A percentile compares a stretch with the other conserved stretches of the same genome.
phyloP scores from a whole-genome alignment of 1,140 invertebrate species.

The Magallana ariakensis region DNA sequence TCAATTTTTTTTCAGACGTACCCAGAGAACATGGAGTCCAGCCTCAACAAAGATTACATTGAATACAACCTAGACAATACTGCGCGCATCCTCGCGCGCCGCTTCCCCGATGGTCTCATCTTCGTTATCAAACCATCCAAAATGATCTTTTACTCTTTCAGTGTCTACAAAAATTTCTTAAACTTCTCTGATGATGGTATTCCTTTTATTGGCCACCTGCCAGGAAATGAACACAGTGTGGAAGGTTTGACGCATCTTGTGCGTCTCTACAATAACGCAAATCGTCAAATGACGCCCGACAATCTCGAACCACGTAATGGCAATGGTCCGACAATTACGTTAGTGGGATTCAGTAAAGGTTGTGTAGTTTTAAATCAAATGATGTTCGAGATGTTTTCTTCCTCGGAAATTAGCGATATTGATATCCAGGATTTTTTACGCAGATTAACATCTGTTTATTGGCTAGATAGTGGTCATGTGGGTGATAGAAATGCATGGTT shows the following conservation, averaged over 20 bases:
- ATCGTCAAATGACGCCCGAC: conserved; percentile 33
- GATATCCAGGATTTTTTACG: conserved; percentile 63
- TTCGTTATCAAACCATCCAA: conserved; percentile 87
- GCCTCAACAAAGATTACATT: conserved; percentile 87
- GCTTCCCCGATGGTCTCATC: conserved; percentile 87
- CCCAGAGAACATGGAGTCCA: conserved; percentile 87
- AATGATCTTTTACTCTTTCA: conserved; percentile 90
- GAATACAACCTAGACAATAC: conserved; percentile 90
- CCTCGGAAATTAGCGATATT: conserved; percentile 35
- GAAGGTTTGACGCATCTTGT: conserved; percentile 81
- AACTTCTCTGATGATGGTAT: conserved; percentile 86
- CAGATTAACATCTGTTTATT: conserved; percentile 85
- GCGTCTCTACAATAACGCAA: conserved; percentile 75
- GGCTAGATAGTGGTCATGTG: conserved; percentile 92
- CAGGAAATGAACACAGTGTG: conserved; percentile 55
- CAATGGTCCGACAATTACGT: conserved; percentile 46
- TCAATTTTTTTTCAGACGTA: conserved; percentile 85
- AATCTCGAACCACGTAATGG: neutral
- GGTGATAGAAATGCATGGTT: conserved; percentile 90
- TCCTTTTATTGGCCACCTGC: conserved; percentile 79
- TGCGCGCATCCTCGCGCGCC: conserved; percentile 84
- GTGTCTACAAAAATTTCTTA: conserved; percentile 93
- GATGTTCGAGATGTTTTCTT: conserved; percentile 88
- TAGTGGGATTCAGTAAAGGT: conserved; percentile 93
- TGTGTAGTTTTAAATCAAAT: conserved; percentile 95